These are phyloP conservation scores for Chiropotes sagulatus DNA, from an alignment of 2,797 vertebrate genomes.

Conservation along the genomic window DNA sequence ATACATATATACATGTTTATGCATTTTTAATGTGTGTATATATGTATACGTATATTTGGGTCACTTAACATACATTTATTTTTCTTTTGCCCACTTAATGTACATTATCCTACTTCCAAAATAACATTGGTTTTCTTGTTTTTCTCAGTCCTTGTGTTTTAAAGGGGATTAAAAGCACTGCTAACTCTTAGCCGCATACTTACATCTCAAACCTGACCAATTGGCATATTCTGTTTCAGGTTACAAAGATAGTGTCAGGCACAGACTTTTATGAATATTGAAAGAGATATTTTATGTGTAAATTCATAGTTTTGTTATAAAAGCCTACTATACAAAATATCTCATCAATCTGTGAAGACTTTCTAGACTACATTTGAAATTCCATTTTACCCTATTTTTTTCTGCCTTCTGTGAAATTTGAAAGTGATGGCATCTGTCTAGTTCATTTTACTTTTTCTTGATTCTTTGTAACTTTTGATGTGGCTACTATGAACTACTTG, in stretches of 20 bases:
- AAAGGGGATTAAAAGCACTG: neutral
- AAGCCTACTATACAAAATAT: neutral
- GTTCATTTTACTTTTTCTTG: neutral
- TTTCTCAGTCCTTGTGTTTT: neutral
- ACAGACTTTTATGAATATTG: neutral
- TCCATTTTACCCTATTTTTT: neutral
- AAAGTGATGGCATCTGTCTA: neutral
- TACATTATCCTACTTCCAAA: neutral
- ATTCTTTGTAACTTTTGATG: neutral
- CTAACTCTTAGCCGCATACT: neutral
- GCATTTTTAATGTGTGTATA: neutral
- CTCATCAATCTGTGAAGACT: neutral
- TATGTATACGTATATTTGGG: neutral
- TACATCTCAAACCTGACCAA: neutral
- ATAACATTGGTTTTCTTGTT: neutral
- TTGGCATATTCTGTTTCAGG: neutral
- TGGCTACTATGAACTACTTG: neutral
- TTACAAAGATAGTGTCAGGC: neutral
- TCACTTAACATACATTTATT: neutral
- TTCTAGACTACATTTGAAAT: constrained; percentile 7
- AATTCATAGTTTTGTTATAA: neutral
- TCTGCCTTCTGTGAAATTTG: neutral
- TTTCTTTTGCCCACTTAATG: neutral
- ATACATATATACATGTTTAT: too few species aligned
- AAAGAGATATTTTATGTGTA: neutral